Evolutionary conservation across 2,113 vertebrate species (phyloP).

Genomic region (Nematolebias whitei): DNA sequence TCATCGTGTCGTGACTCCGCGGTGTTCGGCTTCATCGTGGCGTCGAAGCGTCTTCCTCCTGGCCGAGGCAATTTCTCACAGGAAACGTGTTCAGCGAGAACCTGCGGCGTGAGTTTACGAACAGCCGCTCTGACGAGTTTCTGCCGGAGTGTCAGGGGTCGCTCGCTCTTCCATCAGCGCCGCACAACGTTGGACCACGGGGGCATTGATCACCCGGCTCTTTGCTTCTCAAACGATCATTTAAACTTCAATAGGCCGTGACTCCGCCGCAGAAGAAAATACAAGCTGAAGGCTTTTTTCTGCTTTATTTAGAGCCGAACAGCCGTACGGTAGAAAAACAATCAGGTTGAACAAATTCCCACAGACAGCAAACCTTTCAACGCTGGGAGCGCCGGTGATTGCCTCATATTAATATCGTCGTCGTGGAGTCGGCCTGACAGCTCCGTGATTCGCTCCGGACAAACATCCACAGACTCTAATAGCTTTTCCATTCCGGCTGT

Average conservation of each 20-base stretch:
- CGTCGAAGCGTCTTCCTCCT: conserved; percentile 55
- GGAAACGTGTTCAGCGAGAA: conserved; percentile 71
- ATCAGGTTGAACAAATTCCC: conserved; percentile 20
- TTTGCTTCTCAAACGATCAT: conserved; percentile 58
- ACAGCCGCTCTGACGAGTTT: conserved; percentile 13
- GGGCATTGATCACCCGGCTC: conserved; percentile 49
- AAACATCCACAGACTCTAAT: conserved; percentile 56
- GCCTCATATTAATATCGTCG: conserved; percentile 24
- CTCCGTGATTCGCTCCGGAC: conserved; percentile 12
- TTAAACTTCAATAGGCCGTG: conserved; percentile 61
- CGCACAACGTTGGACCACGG: conserved; percentile 57
- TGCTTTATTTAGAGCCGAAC: conserved; percentile 13
- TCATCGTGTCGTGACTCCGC: conserved; percentile 63
- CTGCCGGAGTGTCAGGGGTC: conserved; percentile 35
- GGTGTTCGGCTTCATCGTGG: conserved; percentile 63
- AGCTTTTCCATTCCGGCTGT: conserved; percentile 43
- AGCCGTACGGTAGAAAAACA: conserved; percentile 21
- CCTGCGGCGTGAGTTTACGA: too few relatives aligned
- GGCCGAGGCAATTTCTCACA: conserved; percentile 48
- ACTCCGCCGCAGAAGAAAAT: conserved; percentile 43
- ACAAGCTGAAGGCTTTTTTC: conserved; percentile 24
- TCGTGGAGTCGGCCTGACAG: background rate
- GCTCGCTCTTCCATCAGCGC: conserved; percentile 55
- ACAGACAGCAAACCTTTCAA: conserved; percentile 9
- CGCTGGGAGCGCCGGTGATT: conserved; percentile 2